Base-by-base conservation (phyloP, 1,140 invertebrate species). In the Aculops lycopersici region DNA sequence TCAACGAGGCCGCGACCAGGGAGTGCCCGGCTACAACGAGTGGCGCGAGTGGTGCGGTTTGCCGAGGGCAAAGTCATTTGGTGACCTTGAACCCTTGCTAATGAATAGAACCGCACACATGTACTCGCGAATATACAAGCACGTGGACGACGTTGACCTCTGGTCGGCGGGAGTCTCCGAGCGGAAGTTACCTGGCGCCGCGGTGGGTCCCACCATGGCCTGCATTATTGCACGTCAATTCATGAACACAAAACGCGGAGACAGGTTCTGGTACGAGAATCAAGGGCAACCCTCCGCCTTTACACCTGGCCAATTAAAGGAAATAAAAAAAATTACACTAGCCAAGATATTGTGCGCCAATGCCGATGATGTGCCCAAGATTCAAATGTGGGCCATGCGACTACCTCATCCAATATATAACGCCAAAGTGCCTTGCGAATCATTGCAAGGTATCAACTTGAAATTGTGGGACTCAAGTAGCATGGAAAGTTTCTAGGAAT, bases 191-290 rank as follows among this genome's bases (percentile, higher is more conserved):
- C 43, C 47, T 16, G 59, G 59, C 8, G 53, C 58, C 2, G 14
- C 59, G 13, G 51, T 69, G 4, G 66, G 66, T 8, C 66, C 65
- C 5, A 63, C 62, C 13, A 58, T 66, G 46, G 49, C 58, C 35
- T 67, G 64, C 46, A 55, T 68, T 18, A 55, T 68, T 20, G 58
- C 55, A 13, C 58, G 64, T 44, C 65, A 68, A 53, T 66, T 67
- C 47, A 31, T 38, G 17, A 40, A 37, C n/a, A 3, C 43, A 2
- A 45, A 46, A 42, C 13, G 19, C 3, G 86, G 80, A 53, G 81
- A 90, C 62, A 61, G 81, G 43, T 88, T 78, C 58, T 88, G 80
- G 78, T 90, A 84, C 53, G 83, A 92, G 59, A 86, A 77, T 42
- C 70, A 72, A 45, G 73, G 81, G 52, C 63, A 71, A 1, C 66